Evolutionary conservation across 2,888 invertebrate genomes (phyloP).

Genomic region (Archips crataeganus): DNA sequence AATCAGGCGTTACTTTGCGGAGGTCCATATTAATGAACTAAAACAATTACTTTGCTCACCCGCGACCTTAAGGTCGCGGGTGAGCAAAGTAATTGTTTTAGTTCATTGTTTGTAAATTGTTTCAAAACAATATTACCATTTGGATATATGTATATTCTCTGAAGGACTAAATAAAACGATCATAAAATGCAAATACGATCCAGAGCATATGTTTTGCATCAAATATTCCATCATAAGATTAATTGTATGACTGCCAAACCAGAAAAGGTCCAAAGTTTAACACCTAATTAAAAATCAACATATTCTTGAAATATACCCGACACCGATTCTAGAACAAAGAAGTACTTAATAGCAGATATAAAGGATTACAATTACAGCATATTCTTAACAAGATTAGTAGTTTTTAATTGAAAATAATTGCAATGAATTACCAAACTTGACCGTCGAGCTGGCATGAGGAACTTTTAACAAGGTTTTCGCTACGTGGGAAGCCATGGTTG

Average conservation of each 20-base stretch:
- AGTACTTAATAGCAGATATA: not conserved
- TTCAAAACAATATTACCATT: not conserved
- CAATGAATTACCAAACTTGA: slow-evolving; percentile 74
- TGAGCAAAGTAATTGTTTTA: no score
- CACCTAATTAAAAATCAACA: slow-evolving; percentile 33
- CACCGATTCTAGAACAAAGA: not conserved
- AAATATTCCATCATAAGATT: slow-evolving; percentile 47
- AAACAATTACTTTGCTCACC: no score
- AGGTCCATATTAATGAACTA: no score
- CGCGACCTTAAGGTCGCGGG: no score
- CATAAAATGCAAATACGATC: not conserved
- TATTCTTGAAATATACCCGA: slow-evolving; percentile 11
- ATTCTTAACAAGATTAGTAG: not conserved
- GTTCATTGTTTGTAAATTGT: not conserved
- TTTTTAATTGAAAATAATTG: slow-evolving; percentile 31
- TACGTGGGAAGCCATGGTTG: slow-evolving; percentile 78
- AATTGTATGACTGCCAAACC: slow-evolving; percentile 63
- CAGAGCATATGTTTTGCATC: slow-evolving; percentile 20
- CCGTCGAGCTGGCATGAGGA: slow-evolving; percentile 67
- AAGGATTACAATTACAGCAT: not conserved
- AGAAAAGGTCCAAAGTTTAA: slow-evolving; percentile 71
- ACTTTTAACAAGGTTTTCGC: slow-evolving; percentile 76
- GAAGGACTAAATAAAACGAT: slow-evolving; percentile 3
- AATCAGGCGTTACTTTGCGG: no score
- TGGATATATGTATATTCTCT: not conserved